Evolutionary conservation across 2,113 vertebrate species (phyloP).

Genomic region (Cryptomyrus ogoouensis): DNA sequence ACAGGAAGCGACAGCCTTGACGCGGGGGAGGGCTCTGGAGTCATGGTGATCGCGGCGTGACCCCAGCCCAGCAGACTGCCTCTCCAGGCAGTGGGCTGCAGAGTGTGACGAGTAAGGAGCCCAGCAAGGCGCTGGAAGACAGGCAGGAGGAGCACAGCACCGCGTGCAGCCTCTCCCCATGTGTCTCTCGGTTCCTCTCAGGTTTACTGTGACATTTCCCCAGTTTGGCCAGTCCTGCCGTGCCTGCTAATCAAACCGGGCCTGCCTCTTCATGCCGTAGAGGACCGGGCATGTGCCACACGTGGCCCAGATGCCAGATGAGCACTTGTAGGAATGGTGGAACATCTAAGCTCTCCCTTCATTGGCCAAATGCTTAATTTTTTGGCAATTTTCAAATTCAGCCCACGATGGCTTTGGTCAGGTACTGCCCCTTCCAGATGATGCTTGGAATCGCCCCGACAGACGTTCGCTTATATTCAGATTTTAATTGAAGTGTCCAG

Average conservation of each 20-base stretch:
- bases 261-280: not conserved
- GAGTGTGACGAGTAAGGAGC: not conserved
- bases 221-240: not conserved
- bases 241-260: not conserved
- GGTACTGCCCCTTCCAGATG: not conserved
- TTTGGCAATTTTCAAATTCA: not conserved
- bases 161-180: no score
- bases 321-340: not conserved
- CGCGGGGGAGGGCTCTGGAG: not conserved
- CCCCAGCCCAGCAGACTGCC: not conserved
- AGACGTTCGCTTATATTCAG: not conserved
- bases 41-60: not conserved
- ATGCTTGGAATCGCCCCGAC: not conserved
- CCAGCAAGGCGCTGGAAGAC: not conserved
- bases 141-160: not conserved
- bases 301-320: not conserved
- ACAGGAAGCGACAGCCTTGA: not conserved
- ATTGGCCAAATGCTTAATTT: not conserved
- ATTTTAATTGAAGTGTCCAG: not conserved
- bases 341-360: not conserved
- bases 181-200: not conserved
- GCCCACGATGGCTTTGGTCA: not conserved
- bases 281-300: not conserved
- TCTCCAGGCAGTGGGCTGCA: not conserved
- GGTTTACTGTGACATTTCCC: not conserved